Base-by-base conservation (phyloP, 2,888 invertebrate species). In the Lepidonotus clava region DNA sequence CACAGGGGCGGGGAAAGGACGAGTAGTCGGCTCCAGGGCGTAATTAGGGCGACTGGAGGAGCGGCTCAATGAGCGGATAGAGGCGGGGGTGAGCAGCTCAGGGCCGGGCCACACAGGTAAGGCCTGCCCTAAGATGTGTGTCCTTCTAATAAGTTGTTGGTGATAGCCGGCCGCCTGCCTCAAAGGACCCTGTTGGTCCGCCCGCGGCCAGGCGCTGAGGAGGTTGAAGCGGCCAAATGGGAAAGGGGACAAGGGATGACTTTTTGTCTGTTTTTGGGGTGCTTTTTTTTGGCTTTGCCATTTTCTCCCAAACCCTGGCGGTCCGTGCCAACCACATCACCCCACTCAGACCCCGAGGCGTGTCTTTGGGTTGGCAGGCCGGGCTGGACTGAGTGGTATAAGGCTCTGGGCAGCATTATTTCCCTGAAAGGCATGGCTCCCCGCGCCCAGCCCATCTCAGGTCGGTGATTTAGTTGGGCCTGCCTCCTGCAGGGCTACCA, bases 381-480 rank as follows among this genome's bases (percentile, higher is more conserved):
- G 71, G 71, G 34, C 71, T 36, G n/a, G n/a, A n/a, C n/a, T n/a
- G n/a, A n/a, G n/a, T n/a, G n/a, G n/a, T n/a, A n/a, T n/a, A n/a
- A n/a, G n/a, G n/a, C n/a, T n/a, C n/a, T 34, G 71, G 71, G 18
- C 21, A 24, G 24, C 56, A 34, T 71, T 38, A 71, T 71, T 71
- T 36, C 36, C 36, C 36, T 32, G 71, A 71, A 34, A 71, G 71
- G 71, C 11, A 71, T 71, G 71, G 71, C 14, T 11, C 71, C 18
- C 71, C 71, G 36, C 36, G 24, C 4, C 71, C 71, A 14, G 38
- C 71, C 36, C 18, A 71, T 71, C 71, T 71, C 21, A 71, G 71
- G n/a, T 36, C n/a, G 56, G 71, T 71, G 71, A 71, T 71, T 71
- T 71, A 71, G 71, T 11, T 24, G 14, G n/a, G n/a, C n/a, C n/a